These are phyloP conservation scores for Ctenoplectra terminalis DNA, from an alignment of 1,140 invertebrate genomes.

Conservation along the genomic window DNA sequence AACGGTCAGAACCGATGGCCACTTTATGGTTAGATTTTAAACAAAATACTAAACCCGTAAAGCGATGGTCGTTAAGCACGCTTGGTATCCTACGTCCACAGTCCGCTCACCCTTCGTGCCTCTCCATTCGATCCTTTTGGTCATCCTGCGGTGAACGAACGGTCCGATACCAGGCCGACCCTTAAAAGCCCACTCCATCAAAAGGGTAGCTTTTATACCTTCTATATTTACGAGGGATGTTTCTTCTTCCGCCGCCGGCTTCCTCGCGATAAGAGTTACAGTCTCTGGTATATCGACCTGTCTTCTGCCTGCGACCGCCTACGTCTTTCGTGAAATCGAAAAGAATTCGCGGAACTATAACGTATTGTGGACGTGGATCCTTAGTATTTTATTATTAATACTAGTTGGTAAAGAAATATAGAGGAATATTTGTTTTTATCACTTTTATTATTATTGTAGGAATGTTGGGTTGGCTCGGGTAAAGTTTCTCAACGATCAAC, in stretches of 20 bases:
- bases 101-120: conserved; percentile 9
- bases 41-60: conserved; percentile 79
- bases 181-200: conserved; percentile 81
- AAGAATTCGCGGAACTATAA: background rate
- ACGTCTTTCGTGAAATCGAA: conserved; percentile 40
- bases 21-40: conserved; percentile 77
- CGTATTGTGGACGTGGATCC: background rate
- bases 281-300: conserved; percentile 63
- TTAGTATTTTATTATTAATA: background rate
- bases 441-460: too few relatives aligned
- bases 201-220: conserved; percentile 81
- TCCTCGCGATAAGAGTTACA: conserved; percentile 78
- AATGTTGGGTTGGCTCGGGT: too few relatives aligned
- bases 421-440: too few relatives aligned
- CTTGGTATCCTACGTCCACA: conserved; percentile 58
- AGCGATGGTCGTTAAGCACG: conserved; percentile 76
- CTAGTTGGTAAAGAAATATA: too few relatives aligned
- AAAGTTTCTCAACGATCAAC: too few relatives aligned
- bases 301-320: conserved; percentile 36
- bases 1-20: conserved; percentile 42
- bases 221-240: conserved; percentile 81
- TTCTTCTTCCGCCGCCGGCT: conserved; percentile 77
- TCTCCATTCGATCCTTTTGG: conserved; percentile 67
- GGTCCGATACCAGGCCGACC: conserved; percentile 71
- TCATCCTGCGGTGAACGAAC: conserved; percentile 71